Evolutionary conservation across 2,888 invertebrate genomes (phyloP), one percentile per base, ranked within the genome.

Genomic region (Cinara cedri): DNA sequence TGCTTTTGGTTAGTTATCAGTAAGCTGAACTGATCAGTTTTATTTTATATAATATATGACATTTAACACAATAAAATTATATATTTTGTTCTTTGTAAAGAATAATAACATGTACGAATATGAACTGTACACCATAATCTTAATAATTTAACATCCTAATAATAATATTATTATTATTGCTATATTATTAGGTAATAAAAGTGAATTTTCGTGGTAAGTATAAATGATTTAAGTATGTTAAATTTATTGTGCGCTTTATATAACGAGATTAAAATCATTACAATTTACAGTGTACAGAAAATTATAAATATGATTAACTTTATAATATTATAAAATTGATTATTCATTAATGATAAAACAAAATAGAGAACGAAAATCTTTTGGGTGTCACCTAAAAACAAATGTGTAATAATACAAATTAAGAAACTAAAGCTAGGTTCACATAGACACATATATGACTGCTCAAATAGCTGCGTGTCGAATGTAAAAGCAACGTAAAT

Each of bases 241-340:
- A 46, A 44, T 66, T 44, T 66, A 9, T 76, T 65, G 54, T 76
- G 54, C 26, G 46, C 24, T 6, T 54, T 63, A 65, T 44, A 65
- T 65, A 75, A 54, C 65, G 10, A 54, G 65, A 75, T 63, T n/a
- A n/a, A n/a, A n/a, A n/a, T n/a, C n/a, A n/a, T n/a, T n/a, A n/a
- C n/a, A n/a, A n/a, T n/a, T n/a, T 65, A 65, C 21, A 65, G 74
- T 65, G 63, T 75, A 65, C 65, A 76, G 24, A 66, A 46, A 46
- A 76, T n/a, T 66, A 34, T 34, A 3, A 3, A 34, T 4, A 76
- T 2, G 44, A 51, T 75, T 54, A 74, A 42, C 63, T 74, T 49
- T 63, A 6, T 21, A 13, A 60, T 62, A 24, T 10, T 71, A 44
- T 57, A 26, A 1, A 34, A 24, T 24, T 14, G 21, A 54, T 51